These are phyloP conservation scores for Carcharodon carcharias DNA, from an alignment of 2,797 vertebrate genomes.

Conservation along the genomic window DNA sequence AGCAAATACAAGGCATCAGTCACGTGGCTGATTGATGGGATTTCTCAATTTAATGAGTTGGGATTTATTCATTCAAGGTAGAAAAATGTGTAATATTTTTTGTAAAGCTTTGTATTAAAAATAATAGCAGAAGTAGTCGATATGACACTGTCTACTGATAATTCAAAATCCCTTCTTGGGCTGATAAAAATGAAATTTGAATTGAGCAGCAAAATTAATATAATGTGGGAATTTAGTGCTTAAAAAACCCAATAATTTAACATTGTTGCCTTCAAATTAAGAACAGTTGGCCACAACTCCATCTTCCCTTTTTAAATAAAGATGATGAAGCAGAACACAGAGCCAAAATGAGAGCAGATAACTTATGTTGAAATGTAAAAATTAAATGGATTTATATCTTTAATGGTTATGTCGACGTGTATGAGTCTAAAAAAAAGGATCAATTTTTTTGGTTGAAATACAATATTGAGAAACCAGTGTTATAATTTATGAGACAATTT, in stretches of 20 bases:
- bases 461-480: neutral
- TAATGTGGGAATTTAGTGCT: neutral
- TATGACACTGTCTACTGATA: neutral
- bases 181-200: neutral
- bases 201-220: neutral
- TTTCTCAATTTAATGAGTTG: neutral
- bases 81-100: neutral
- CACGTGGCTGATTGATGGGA: neutral
- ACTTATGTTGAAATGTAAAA: constrained; percentile 1
- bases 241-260: neutral
- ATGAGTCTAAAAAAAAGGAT: neutral
- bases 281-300: neutral
- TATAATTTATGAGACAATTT: constrained; percentile 26
- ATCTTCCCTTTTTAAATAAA: neutral
- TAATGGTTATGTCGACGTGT: neutral
- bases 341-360: neutral
- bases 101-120: neutral
- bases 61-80: neutral
- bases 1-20: neutral
- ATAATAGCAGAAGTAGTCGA: neutral
- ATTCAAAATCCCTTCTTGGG: neutral
- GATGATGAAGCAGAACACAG: neutral
- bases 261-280: neutral
- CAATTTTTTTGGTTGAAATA: neutral
- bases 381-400: neutral